These are phyloP conservation scores for Crax fasciolata DNA, from an alignment of 2,797 vertebrate species.

Conservation along the genomic window DNA sequence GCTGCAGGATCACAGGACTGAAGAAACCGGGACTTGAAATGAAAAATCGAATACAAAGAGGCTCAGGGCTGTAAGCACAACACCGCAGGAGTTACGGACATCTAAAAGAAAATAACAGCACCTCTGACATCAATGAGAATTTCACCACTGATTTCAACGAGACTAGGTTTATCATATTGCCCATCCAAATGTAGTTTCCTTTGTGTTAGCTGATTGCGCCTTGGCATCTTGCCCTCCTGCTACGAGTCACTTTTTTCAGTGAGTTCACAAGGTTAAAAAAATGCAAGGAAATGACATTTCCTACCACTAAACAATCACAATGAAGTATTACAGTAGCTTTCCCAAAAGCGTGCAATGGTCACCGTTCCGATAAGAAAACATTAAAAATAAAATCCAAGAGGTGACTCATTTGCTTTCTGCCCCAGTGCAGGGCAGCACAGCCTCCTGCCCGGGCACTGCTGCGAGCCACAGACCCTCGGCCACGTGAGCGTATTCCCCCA, in stretches of 20 bases:
- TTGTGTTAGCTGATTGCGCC: neutral
- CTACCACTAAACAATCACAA: neutral
- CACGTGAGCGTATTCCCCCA: neutral
- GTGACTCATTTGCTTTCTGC: neutral
- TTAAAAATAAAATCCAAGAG: neutral
- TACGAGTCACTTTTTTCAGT: neutral
- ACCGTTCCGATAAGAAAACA: neutral
- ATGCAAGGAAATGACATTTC: slow-evolving; percentile 23
- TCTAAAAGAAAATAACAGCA: neutral
- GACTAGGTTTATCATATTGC: neutral
- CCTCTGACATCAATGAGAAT: neutral
- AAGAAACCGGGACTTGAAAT: neutral
- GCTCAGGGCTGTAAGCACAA: neutral
- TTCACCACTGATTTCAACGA: neutral
- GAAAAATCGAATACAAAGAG: neutral
- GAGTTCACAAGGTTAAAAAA: slow-evolving; percentile 40
- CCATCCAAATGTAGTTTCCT: neutral
- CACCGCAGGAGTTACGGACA: neutral
- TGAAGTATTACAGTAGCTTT: neutral
- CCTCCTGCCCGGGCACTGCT: neutral
- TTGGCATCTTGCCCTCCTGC: slow-evolving; percentile 36
- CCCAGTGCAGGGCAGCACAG: neutral
- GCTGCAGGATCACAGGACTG: neutral
- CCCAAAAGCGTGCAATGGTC: neutral
- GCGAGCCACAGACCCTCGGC: accelerated